A percentile compares a stretch with the other conserved stretches of the same genome.
Evolutionary conservation across 2,797 vertebrate species (phyloP).

Genomic region (Pagetopsis macropterus): DNA sequence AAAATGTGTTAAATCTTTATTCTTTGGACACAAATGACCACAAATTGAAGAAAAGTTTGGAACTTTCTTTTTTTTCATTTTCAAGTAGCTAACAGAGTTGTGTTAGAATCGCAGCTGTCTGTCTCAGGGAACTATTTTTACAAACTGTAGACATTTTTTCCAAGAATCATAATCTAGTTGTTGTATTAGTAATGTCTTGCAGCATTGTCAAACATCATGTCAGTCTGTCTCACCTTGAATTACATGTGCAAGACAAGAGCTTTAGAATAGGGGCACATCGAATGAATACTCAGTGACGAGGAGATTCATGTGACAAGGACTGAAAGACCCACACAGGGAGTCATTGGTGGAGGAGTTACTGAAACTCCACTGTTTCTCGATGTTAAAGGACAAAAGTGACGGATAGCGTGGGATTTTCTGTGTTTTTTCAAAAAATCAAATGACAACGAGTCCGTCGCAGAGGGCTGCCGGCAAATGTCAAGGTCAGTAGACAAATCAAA

Average conservation of each 20-base stretch:
- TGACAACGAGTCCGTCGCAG: conserved; percentile 47
- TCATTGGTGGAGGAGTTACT: conserved; percentile 61
- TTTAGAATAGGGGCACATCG: conserved; percentile 32
- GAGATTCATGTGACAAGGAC: conserved; percentile 34
- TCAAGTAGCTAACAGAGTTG: not conserved
- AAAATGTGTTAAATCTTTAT: not conserved
- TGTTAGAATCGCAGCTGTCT: not conserved
- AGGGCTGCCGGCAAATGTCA: conserved; percentile 55
- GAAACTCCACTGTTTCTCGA: conserved; percentile 55
- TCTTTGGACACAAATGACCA: not conserved
- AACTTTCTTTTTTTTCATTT: not conserved
- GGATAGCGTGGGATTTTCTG: conserved; percentile 61
- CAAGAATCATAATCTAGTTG: conserved; percentile 14
- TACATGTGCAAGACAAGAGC: conserved; percentile 33
- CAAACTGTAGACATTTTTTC: conserved; percentile 5
- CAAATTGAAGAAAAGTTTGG: not conserved
- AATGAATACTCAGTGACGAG: conserved; percentile 7
- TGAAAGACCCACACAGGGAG: conserved; percentile 45
- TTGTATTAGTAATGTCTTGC: conserved; percentile 44
- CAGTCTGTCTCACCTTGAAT: conserved; percentile 51
- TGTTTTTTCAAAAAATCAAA: conserved; percentile 54
- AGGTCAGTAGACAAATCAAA: conserved; percentile 58
- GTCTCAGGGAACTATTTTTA: conserved; percentile 29
- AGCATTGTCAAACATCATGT: conserved; percentile 38
- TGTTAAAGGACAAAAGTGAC: conserved; percentile 58